Percentiles rank a stretch among this genome's conserved stretches.
phyloP scores from a whole-genome alignment of 23 tunicate genomes.

The Corella eumyota region DNA sequence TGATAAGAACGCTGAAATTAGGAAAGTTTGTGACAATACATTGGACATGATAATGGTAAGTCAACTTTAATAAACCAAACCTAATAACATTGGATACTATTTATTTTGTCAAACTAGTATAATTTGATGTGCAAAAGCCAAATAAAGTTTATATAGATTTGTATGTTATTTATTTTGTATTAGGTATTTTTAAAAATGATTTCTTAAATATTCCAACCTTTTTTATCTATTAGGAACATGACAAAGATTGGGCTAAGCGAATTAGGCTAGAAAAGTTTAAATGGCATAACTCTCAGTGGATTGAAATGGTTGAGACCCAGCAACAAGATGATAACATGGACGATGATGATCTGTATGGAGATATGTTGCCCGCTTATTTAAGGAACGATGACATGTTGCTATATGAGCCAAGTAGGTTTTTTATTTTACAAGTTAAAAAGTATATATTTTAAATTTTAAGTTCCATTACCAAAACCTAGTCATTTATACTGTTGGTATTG shows the following conservation, averaged over 20 bases:
- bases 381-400: constrained; percentile 32
- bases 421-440: too few species aligned
- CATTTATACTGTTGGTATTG: too few species aligned
- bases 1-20: constrained; percentile 77
- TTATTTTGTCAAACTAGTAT: too few species aligned
- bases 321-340: constrained; percentile 40
- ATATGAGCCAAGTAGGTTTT: constrained; percentile 53
- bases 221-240: constrained; percentile 46
- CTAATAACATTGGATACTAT: too few species aligned
- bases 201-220: not conserved
- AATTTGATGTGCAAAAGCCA: too few species aligned
- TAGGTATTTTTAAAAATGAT: not conserved
- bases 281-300: constrained; percentile 99
- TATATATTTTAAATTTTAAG: too few species aligned
- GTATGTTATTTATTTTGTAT: not conserved
- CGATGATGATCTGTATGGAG: constrained; percentile 40
- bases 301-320: constrained; percentile 90
- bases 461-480: too few species aligned
- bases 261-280: constrained; percentile 77
- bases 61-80: not conserved
- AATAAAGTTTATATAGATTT: not conserved
- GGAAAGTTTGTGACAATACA: constrained; percentile 96
- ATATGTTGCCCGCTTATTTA: constrained; percentile 25
- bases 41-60: constrained; percentile 91
- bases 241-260: constrained; percentile 76